Percentiles rank a stretch among this genome's conserved stretches.
phyloP scores from a whole-genome alignment of 2,797 vertebrate genomes.

The Silurus lanzhouensis region DNA sequence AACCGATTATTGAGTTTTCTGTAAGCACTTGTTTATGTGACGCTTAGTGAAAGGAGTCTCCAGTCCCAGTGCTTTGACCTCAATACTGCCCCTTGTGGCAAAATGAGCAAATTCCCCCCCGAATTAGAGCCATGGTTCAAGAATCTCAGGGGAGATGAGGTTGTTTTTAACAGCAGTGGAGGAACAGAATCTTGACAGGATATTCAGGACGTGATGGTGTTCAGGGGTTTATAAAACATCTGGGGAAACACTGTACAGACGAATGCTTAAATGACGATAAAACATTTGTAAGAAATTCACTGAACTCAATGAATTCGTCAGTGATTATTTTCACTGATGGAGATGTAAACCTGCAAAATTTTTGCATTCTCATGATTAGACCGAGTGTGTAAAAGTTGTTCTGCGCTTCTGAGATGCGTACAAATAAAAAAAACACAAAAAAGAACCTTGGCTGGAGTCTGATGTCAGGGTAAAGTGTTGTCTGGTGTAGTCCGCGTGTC shows the following conservation, averaged over 20 bases:
- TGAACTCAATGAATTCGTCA: background rate
- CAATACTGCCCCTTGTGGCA: background rate
- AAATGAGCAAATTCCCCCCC: background rate
- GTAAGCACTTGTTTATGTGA: too few relatives aligned
- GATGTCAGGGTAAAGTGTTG: conserved; percentile 6
- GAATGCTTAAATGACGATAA: background rate
- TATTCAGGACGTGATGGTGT: background rate
- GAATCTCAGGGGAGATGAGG: background rate
- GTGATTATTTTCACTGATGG: background rate
- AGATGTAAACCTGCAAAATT: too few relatives aligned
- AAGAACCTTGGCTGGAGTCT: background rate
- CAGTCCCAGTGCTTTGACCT: background rate
- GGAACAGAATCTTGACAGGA: background rate
- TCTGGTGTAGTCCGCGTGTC: conserved; percentile 8
- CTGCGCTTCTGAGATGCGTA: background rate
- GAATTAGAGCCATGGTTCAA: background rate
- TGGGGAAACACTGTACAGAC: background rate
- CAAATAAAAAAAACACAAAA: too few relatives aligned
- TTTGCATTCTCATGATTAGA: background rate
- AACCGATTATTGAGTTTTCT: too few relatives aligned
- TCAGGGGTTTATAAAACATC: background rate
- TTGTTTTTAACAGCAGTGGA: background rate
- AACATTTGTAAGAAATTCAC: background rate
- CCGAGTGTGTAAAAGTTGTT: background rate
- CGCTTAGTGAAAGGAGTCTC: too few relatives aligned